phyloP scores from a whole-genome alignment of 92 coral and sea anemone species.

The Anthopleura xanthogrammica region DNA sequence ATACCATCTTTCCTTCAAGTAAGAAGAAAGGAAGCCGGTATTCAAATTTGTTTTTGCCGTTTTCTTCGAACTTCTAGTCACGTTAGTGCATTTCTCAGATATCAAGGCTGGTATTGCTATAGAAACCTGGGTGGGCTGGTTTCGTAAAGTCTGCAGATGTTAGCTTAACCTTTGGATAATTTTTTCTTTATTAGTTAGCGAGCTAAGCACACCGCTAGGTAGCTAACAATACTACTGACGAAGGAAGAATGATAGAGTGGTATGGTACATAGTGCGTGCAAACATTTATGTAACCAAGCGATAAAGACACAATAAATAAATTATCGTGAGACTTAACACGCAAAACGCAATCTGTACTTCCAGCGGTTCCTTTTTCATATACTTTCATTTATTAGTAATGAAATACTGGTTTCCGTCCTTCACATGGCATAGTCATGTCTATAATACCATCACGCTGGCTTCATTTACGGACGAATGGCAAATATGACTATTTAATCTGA shows the following conservation, averaged over 20 bases:
- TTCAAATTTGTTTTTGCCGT: no score
- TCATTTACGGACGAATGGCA: background rate
- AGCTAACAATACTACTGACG: background rate
- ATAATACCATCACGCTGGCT: background rate
- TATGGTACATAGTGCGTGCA: background rate
- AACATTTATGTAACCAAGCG: background rate
- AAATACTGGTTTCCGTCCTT: background rate
- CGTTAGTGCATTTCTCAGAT: background rate
- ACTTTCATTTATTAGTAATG: background rate
- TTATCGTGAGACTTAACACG: background rate
- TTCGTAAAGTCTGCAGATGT: background rate
- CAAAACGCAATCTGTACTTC: background rate
- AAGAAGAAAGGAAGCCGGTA: background rate
- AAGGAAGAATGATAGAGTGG: background rate
- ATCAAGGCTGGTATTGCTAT: background rate
- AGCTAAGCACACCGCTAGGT: background rate
- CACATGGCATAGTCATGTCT: background rate
- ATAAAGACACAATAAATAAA: background rate
- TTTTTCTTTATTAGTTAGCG: background rate
- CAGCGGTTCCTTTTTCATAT: background rate
- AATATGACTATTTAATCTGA: background rate
- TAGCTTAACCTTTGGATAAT: background rate
- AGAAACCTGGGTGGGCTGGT: background rate
- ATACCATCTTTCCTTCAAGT: background rate
- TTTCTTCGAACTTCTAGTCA: no score